phyloP scores from a whole-genome alignment of 2,888 invertebrate species.

The Cantharis flavilabris region DNA sequence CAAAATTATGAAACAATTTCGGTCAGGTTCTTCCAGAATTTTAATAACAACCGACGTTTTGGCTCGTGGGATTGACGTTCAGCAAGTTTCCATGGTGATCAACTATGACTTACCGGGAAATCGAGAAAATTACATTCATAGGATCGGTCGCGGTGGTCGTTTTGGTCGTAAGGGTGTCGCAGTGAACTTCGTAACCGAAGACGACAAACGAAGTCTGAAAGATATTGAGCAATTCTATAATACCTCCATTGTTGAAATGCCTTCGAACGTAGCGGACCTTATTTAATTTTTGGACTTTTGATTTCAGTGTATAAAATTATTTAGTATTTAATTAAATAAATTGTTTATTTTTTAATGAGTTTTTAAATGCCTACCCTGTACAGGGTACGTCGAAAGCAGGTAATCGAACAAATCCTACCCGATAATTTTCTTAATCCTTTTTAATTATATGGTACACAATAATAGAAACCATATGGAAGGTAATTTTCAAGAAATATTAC shows the following conservation, averaged over 20 bases:
- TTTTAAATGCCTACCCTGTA: too few relatives aligned
- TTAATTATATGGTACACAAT: neutral
- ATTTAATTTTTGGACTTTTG: too few relatives aligned
- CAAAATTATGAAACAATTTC: conserved; percentile 99
- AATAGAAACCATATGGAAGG: neutral
- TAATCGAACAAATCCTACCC: neutral
- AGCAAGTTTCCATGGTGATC: conserved; percentile 99
- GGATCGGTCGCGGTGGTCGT: conserved; percentile 99
- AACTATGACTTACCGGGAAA: conserved; percentile 99
- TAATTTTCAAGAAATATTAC: neutral
- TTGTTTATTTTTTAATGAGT: too few relatives aligned
- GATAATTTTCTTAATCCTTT: neutral
- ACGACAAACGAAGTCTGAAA: conserved; percentile 91
- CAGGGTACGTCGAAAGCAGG: neutral
- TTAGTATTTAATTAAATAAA: too few relatives aligned
- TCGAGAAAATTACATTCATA: conserved; percentile 99
- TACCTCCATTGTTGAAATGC: conserved; percentile 99
- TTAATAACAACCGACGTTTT: conserved; percentile 98
- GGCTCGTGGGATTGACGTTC: conserved; percentile 99
- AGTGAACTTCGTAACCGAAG: conserved; percentile 97
- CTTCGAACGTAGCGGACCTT: conserved; percentile 90
- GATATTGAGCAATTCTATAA: conserved; percentile 99
- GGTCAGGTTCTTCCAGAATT: conserved; percentile 97
- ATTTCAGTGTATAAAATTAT: too few relatives aligned
- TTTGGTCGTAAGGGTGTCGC: conserved; percentile 99